These are phyloP conservation scores for human DNA, from an alignment of 2,113 vertebrate genomes.

Conservation along the genomic window GRCh38 chr1:192747501-192748000, in stretches of 20 bases:
- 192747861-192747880: neutral
- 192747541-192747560: neutral
- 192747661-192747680: neutral
- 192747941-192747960: neutral
- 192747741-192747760: neutral
- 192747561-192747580: neutral
- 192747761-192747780: neutral
- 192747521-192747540: neutral
- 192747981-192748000: constrained; percentile 28
- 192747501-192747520: neutral
- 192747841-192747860: neutral
- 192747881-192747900: neutral
- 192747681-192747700: neutral
- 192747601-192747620: neutral
- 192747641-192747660: neutral
- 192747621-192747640: neutral
- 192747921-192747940: neutral
- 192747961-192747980: neutral
- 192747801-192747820: neutral
- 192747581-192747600: neutral
- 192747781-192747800: neutral
- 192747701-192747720: neutral
- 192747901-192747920: neutral
- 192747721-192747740: neutral
- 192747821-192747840: neutral